Evolutionary conservation across 2,113 vertebrate species (phyloP).

Genomic region (Gallinago media): DNA sequence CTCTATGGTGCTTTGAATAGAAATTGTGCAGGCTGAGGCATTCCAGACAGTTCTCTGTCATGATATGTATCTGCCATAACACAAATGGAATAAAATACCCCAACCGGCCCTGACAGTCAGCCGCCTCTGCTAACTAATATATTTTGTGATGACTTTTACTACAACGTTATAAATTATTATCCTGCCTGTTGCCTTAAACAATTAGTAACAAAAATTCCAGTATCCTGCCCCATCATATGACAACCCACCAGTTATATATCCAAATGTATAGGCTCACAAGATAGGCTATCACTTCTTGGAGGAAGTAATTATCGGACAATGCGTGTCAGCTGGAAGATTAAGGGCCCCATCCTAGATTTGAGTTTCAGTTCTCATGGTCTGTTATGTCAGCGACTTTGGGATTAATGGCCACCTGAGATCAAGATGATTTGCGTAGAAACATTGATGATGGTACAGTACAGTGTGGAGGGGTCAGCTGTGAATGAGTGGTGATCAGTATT

Average conservation of each 20-base stretch:
- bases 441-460: background rate
- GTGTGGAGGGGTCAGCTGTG: background rate
- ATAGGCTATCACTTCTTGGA: background rate
- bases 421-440: background rate
- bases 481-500: background rate
- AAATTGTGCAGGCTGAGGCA: background rate
- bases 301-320: constrained; percentile 14
- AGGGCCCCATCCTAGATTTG: background rate
- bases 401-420: background rate
- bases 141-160: constrained; percentile 13
- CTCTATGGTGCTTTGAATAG: background rate
- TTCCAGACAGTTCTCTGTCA: background rate
- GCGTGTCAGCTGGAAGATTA: background rate
- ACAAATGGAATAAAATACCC: background rate
- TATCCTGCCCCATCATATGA: background rate
- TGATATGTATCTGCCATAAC: background rate
- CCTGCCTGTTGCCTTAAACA: constrained; percentile 32
- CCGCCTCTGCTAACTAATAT: background rate
- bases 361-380: background rate
- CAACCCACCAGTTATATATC: background rate
- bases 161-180: background rate
- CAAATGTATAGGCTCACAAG: background rate
- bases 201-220: constrained; percentile 9
- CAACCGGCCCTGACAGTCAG: background rate
- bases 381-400: background rate